Percentiles rank a stretch among this genome's conserved stretches.
phyloP scores from a whole-genome alignment of 1,140 invertebrate genomes.

The Pogonomyrmex barbatus region DNA sequence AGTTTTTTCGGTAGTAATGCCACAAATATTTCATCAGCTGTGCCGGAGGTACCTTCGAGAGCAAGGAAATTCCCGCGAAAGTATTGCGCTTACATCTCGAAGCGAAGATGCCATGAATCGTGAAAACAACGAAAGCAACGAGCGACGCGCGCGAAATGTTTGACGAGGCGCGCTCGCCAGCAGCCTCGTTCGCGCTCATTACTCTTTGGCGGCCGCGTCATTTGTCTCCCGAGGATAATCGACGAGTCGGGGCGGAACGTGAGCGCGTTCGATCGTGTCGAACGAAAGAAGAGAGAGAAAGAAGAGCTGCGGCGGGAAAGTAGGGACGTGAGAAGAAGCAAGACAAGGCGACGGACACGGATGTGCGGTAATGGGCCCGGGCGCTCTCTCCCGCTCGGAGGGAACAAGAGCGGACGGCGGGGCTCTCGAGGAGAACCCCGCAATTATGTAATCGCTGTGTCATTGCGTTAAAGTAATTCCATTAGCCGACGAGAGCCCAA shows the following conservation, averaged over 20 bases:
- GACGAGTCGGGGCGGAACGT: conserved; percentile 56
- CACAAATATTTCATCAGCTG: neutral
- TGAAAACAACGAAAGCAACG: conserved; percentile 38
- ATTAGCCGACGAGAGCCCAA: conserved; percentile 82
- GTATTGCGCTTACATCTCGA: neutral
- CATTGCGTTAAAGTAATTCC: conserved; percentile 85
- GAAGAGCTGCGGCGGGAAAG: neutral
- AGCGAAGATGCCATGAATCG: conserved; percentile 26
- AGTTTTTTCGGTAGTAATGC: neutral
- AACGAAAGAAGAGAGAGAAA: conserved; percentile 27
- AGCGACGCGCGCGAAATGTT: conserved; percentile 64
- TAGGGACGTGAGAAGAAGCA: conserved; percentile 45
- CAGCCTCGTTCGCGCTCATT: conserved; percentile 74
- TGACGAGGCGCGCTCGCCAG: conserved; percentile 63
- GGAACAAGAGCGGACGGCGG: conserved; percentile 67
- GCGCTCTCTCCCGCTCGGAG: conserved; percentile 62
- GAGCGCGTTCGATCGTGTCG: conserved; percentile 25
- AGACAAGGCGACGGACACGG: conserved; percentile 43
- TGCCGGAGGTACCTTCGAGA: neutral
- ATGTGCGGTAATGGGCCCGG: conserved; percentile 66
- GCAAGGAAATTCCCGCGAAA: conserved; percentile 1
- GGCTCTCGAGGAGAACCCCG: conserved; percentile 71
- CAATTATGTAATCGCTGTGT: conserved; percentile 86
- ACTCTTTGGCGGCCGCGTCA: conserved; percentile 77
- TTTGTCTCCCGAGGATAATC: conserved; percentile 77